phyloP scores from a whole-genome alignment of 2,113 vertebrate species.

The Centropus bengalensis region DNA sequence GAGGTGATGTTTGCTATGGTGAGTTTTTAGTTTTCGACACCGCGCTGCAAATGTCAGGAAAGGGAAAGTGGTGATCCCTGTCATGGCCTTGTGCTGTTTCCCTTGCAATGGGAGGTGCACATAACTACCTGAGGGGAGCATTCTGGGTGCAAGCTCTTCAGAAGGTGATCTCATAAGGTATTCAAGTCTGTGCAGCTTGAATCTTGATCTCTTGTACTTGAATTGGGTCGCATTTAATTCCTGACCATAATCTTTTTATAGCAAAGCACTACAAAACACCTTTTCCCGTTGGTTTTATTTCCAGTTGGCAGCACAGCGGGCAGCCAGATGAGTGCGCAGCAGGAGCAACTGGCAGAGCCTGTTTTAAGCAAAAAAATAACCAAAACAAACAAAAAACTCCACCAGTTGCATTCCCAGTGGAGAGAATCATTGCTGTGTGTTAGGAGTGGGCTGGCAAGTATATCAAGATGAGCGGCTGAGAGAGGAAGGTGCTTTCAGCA shows the following conservation, averaged over 20 bases:
- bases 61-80: neutral
- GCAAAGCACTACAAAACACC: neutral
- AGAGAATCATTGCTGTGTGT: neutral
- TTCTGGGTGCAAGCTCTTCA: neutral
- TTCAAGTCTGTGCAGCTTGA: neutral
- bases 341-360: neutral
- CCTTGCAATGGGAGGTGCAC: neutral
- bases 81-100: neutral
- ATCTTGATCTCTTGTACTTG: neutral
- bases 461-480: neutral
- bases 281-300: neutral
- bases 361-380: neutral
- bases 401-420: neutral
- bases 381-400: too few species aligned
- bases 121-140: neutral
- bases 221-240: neutral
- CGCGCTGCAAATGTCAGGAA: neutral
- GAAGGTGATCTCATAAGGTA: neutral
- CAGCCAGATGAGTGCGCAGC: fast-evolving
- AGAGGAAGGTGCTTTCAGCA: neutral
- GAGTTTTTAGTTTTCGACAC: neutral
- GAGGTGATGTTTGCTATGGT: neutral
- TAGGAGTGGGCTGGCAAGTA: neutral
- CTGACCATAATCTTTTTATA: neutral
- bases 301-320: neutral